Percentiles rank a stretch among this genome's conserved stretches.
Evolutionary conservation across 2,888 invertebrate species (phyloP).

Genomic region (Tuta absoluta): DNA sequence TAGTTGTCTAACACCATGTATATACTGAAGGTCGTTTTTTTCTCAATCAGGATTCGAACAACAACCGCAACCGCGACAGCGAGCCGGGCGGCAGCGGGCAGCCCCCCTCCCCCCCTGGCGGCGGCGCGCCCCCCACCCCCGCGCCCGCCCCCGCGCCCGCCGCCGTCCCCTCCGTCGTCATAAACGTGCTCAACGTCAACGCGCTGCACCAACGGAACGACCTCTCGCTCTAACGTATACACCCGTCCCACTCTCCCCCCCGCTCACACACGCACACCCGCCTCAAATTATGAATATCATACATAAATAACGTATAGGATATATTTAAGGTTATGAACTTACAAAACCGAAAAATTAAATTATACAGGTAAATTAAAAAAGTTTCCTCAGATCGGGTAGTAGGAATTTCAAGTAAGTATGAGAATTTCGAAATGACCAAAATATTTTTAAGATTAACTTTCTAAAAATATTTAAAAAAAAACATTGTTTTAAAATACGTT

Average conservation of each 20-base stretch:
- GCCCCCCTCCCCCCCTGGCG: constrained; percentile 27
- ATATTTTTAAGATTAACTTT: no score
- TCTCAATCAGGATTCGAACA: constrained; percentile 49
- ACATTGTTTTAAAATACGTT: no score
- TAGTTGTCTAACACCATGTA: no score
- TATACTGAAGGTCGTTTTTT: neutral
- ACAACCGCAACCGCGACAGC: constrained; percentile 39
- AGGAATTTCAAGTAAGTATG: no score
- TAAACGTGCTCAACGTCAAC: constrained; percentile 28
- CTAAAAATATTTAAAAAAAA: no score
- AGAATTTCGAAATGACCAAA: no score
- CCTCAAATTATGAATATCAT: neutral
- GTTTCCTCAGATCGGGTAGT: no score
- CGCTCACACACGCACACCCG: neutral
- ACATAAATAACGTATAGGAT: neutral
- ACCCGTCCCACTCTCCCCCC: neutral
- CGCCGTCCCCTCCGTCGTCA: constrained; percentile 27
- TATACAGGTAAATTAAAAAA: no score
- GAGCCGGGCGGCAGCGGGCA: constrained; percentile 17
- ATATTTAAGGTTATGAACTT: no score
- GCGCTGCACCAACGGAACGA: constrained; percentile 17
- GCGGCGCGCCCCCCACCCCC: constrained; percentile 28
- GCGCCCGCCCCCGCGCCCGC: constrained; percentile 26
- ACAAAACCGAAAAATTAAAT: no score
- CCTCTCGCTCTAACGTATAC: constrained; percentile 10